These are phyloP conservation scores for Capitulum mitella DNA, from an alignment of 2,888 invertebrate genomes.

Conservation along the genomic window DNA sequence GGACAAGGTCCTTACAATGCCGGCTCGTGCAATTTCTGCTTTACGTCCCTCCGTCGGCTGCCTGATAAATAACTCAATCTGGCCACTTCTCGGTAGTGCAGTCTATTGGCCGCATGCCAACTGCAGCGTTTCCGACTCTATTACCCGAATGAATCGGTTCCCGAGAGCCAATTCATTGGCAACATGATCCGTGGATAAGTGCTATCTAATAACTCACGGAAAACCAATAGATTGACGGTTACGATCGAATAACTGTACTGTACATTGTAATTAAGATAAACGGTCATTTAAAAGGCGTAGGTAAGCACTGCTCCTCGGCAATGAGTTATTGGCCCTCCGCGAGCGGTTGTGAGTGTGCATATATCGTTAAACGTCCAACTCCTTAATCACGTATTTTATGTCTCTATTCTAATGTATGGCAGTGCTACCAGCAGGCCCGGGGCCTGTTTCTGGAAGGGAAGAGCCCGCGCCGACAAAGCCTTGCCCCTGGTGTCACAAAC, in stretches of 20 bases:
- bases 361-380: neutral
- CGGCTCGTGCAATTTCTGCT: no score
- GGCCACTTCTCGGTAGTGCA: no score
- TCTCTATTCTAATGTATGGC: neutral
- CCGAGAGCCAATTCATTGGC: neutral
- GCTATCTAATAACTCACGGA: neutral
- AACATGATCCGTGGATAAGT: neutral
- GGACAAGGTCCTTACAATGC: no score
- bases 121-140: no score
- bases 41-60: no score
- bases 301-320: neutral
- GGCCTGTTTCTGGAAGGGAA: no score
- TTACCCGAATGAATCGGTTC: neutral
- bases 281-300: neutral
- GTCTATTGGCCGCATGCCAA: no score
- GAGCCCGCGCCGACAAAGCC: no score
- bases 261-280: neutral
- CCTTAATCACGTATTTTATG: neutral
- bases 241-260: neutral
- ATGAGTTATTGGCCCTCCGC: neutral
- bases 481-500: no score
- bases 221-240: neutral
- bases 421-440: neutral
- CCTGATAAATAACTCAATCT: no score
- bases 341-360: no score